These are phyloP conservation scores for Theristicus caerulescens DNA, from an alignment of 2,113 vertebrate species.

Conservation along the genomic window DNA sequence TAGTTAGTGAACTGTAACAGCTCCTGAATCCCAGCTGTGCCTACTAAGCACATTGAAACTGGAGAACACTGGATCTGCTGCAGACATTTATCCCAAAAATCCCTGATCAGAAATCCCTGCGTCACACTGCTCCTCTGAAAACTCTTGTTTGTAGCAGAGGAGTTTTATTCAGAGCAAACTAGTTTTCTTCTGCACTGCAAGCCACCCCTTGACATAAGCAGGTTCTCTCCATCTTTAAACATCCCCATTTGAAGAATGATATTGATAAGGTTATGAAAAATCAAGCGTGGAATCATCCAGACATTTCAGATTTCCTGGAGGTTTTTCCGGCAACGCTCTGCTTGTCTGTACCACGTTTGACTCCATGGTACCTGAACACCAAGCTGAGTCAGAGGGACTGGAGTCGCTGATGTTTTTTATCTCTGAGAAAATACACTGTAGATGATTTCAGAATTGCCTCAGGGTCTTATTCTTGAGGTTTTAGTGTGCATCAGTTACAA, in stretches of 20 bases:
- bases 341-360: not conserved
- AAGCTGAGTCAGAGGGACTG: slow-evolving; percentile 45
- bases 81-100: not conserved
- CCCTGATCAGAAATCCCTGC: not conserved
- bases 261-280: slow-evolving; percentile 26
- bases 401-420: slow-evolving; percentile 35
- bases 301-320: slow-evolving; percentile 25
- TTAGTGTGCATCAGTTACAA: slow-evolving; percentile 1
- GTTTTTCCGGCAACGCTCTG: not conserved
- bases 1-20: not conserved
- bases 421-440: slow-evolving; percentile 21
- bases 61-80: not conserved
- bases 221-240: not conserved
- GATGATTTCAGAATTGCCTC: slow-evolving; percentile 57
- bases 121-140: not conserved
- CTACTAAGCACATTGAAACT: not conserved
- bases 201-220: not conserved
- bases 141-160: not conserved
- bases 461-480: slow-evolving; percentile 43
- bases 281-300: slow-evolving; percentile 25
- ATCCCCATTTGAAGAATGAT: not conserved
- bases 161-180: not conserved
- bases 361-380: slow-evolving; percentile 27
- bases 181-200: not conserved
- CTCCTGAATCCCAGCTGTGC: not conserved